Percentiles rank a stretch among this genome's conserved stretches.
Evolutionary conservation across 2,888 invertebrate genomes (phyloP).

Genomic region (Meta bourneti): DNA sequence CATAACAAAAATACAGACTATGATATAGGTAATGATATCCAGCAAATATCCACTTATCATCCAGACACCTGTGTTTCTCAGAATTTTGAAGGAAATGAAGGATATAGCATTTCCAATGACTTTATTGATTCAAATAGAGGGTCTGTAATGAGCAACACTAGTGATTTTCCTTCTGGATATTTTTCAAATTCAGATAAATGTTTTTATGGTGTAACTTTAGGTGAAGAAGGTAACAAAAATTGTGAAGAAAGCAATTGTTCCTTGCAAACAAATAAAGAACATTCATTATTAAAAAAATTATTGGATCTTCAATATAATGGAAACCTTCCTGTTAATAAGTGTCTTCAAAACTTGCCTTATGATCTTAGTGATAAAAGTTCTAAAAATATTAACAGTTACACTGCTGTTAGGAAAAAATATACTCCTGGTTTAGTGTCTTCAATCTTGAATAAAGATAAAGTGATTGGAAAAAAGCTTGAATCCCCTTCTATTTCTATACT

Average conservation of each 20-base stretch:
- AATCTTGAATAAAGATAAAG: background rate
- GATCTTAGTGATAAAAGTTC: background rate
- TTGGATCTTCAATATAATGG: conserved; percentile 12
- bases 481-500: background rate
- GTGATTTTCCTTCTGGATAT: too few species aligned
- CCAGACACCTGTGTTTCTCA: too few species aligned
- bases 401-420: background rate
- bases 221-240: background rate
- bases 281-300: conserved; percentile 20
- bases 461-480: background rate
- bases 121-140: background rate
- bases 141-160: too few species aligned
- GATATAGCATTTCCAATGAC: background rate
- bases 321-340: conserved; percentile 1
- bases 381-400: background rate
- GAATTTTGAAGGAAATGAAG: background rate
- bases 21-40: too few species aligned
- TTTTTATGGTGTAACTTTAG: too few species aligned
- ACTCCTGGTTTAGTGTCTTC: background rate
- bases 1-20: too few species aligned
- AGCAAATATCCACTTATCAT: too few species aligned
- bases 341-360: background rate
- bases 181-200: too few species aligned
- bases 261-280: background rate
- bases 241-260: too few species aligned